phyloP scores from a whole-genome alignment of 2,888 invertebrate species.

The Antheraea assamensis region DNA sequence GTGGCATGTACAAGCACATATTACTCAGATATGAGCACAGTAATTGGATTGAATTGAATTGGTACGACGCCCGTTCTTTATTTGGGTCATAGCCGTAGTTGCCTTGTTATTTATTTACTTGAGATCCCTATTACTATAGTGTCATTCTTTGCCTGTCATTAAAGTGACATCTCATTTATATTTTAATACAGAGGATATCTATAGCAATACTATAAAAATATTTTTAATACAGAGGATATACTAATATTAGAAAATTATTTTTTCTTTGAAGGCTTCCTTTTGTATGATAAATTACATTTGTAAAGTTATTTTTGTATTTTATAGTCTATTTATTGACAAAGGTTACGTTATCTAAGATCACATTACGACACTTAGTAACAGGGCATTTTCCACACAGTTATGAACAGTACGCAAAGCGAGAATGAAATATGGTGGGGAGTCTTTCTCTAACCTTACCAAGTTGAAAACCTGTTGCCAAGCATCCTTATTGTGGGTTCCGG shows the following conservation, averaged over 20 bases:
- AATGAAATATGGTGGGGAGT: no score
- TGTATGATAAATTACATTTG: no score
- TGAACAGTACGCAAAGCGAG: no score
- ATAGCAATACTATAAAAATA: no score
- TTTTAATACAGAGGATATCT: neutral
- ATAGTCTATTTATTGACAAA: neutral
- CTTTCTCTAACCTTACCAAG: no score
- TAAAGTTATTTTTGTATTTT: neutral
- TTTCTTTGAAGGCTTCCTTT: no score
- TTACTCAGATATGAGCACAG: conserved; percentile 47
- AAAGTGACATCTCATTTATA: neutral
- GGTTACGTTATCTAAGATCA: no score
- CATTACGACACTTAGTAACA: no score
- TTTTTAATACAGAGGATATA: neutral
- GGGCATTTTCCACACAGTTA: no score
- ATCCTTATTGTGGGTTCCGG: no score
- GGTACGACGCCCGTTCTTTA: conserved; percentile 62
- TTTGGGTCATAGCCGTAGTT: conserved; percentile 65
- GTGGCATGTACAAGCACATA: conserved; percentile 25
- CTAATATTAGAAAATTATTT: no score
- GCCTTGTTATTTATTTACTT: conserved; percentile 47
- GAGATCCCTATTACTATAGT: conserved; percentile 43
- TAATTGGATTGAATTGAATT: conserved; percentile 75
- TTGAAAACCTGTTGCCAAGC: no score
- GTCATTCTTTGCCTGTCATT: conserved; percentile 31